Base-by-base conservation (phyloP, 2,888 invertebrate species). In the Andricus curvator region DNA sequence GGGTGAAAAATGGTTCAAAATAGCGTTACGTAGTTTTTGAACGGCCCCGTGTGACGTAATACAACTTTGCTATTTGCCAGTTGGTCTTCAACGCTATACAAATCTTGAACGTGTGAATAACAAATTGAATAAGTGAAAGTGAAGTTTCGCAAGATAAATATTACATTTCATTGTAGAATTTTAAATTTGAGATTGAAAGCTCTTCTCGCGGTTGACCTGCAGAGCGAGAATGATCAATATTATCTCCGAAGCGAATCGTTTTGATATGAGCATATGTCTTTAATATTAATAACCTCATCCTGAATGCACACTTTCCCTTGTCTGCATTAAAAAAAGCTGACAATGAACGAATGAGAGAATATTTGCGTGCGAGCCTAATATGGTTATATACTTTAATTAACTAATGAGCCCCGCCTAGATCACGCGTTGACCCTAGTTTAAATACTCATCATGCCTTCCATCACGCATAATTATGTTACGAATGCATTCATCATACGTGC, bases 61-160 rank as follows among this genome's bases (percentile, higher is more conserved):
- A 11, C 11, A 11, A 22, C 20, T 60, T 60, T 60, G 22, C 4
- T 60, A 22, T 22, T 22, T 22, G 22, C 22, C 22, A 60, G 22
- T 22, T 11, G 22, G 22, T 60, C 60, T 22, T 22, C 4, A 22
- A 11, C n/a, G 4, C 13, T 13, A 60, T 22, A 22, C 22, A 60
- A 13, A 22, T n/a, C 56, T 60, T 15, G 29, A 70, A 70, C n/a
- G 29, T 33, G 29, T 11, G 33, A 20, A 74, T 74, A 60, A 60
- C 56, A 74, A 74, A 74, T 74, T 74, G 37, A 56, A 56, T 74
- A 56, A 29, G 74, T 74, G 74, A 74, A 74, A 74, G 74, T 74
- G 56, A 56, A 3, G 22, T 33, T 68, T 68, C 41, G 17, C 48
- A 11, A 51, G 29, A 29, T 51, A 51, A 70, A 51, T 48, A 70